Evolutionary conservation across 2,797 vertebrate species (phyloP).

Genomic region (Danio kyathit): DNA sequence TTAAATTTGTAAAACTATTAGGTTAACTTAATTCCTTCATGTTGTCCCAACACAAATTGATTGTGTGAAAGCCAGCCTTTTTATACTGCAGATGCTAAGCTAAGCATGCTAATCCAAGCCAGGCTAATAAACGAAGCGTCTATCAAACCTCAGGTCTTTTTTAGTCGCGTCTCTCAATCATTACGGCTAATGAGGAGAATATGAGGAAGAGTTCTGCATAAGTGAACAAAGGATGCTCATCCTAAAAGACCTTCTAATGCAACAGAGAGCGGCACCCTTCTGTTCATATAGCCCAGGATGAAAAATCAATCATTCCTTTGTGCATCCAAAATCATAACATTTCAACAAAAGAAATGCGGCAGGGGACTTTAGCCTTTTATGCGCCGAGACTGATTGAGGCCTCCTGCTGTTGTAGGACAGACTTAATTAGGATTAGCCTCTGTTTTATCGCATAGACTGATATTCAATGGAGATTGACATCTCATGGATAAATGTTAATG

Average conservation of each 20-base stretch:
- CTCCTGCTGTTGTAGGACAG: conserved; percentile 62
- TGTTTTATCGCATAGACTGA: conserved; percentile 60
- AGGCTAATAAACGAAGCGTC: conserved; percentile 42
- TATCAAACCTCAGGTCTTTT: conserved; percentile 39
- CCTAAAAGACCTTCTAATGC: conserved; percentile 57
- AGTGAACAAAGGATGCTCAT: conserved; percentile 62
- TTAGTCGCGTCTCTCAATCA: conserved; percentile 48
- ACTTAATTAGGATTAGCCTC: conserved; percentile 66
- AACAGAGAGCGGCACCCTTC: conserved; percentile 62
- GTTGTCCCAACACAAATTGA: too few relatives aligned
- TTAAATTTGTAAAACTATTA: too few relatives aligned
- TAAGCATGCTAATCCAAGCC: conserved; percentile 39
- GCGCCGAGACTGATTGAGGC: conserved; percentile 59
- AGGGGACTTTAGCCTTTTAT: conserved; percentile 60
- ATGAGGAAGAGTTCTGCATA: conserved; percentile 60
- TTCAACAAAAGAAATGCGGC: conserved; percentile 65
- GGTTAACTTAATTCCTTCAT: too few relatives aligned
- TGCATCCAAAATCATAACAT: conserved; percentile 68
- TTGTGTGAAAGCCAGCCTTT: too few relatives aligned
- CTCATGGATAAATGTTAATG: conserved; percentile 61
- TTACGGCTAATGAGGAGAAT: conserved; percentile 57
- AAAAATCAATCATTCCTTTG: conserved; percentile 67
- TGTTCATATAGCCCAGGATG: conserved; percentile 62
- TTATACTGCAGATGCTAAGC: not conserved
- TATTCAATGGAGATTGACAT: conserved; percentile 63